Percentiles rank a stretch among this genome's conserved stretches.
These are phyloP conservation scores for Penaeus indicus DNA, from an alignment of 1,140 invertebrate species.

Conservation along the genomic window DNA sequence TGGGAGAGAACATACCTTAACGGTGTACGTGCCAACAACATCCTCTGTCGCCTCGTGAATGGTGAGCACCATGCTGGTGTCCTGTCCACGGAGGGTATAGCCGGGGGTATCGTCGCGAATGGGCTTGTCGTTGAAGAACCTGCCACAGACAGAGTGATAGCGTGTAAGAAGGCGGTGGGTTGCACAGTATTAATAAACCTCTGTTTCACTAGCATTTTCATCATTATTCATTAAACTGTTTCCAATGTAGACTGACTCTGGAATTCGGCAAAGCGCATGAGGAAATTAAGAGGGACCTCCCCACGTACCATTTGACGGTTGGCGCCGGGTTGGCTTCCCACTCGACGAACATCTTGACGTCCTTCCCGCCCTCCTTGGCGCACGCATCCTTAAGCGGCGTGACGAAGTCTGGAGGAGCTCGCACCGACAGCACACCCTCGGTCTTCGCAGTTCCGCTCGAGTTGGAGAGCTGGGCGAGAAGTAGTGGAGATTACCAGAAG, in stretches of 20 bases:
- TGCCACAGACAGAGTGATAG: background rate
- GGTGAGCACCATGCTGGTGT: conserved; percentile 56
- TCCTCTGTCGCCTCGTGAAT: conserved; percentile 53
- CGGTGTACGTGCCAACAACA: conserved; percentile 51
- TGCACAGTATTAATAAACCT: no score
- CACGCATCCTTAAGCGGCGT: conserved; percentile 78
- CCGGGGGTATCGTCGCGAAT: conserved; percentile 63
- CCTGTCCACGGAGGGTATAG: conserved; percentile 59
- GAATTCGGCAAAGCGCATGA: no score
- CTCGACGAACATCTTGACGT: conserved; percentile 79
- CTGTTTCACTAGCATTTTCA: no score
- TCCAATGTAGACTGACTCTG: no score
- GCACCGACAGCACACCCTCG: conserved; percentile 77
- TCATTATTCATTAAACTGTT: no score
- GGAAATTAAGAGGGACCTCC: no score
- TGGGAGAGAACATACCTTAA: conserved; percentile 43
- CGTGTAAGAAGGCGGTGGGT: no score
- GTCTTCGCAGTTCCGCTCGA: conserved; percentile 38
- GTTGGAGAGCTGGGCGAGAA: conserved; percentile 51
- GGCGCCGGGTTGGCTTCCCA: conserved; percentile 82
- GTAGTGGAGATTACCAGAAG: no score
- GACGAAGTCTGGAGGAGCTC: conserved; percentile 82
- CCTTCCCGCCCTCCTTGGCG: conserved; percentile 79
- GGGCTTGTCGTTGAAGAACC: conserved; percentile 68
- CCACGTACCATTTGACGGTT: conserved; percentile 66